These are phyloP conservation scores for Oxygymnocypris stewartii DNA, from an alignment of 2,113 vertebrate species.

Conservation along the genomic window DNA sequence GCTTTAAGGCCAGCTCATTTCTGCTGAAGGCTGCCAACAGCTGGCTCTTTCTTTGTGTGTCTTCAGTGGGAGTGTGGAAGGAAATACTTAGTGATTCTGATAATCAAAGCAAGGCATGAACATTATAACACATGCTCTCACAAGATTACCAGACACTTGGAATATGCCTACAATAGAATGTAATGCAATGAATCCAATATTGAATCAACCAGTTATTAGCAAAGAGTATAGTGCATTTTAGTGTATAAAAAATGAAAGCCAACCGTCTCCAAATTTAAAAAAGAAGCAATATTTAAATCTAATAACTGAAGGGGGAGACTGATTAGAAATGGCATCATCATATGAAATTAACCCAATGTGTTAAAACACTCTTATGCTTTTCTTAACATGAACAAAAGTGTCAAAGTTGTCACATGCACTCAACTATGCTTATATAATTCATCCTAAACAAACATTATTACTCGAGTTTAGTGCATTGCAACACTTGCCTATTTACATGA, in stretches of 20 bases:
- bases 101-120: slow-evolving; percentile 10
- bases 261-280: too few species aligned
- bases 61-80: slow-evolving; percentile 48
- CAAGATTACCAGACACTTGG: slow-evolving; percentile 6
- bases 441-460: neutral
- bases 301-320: neutral
- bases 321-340: neutral
- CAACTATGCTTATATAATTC: neutral
- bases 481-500: neutral
- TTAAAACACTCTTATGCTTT: neutral
- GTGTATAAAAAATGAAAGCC: neutral
- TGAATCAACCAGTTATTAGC: too few species aligned
- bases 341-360: neutral
- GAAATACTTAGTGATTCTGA: slow-evolving; percentile 41
- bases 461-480: slow-evolving; percentile 25
- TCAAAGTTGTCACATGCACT: neutral
- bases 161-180: slow-evolving; percentile 17
- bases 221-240: neutral
- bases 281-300: neutral
- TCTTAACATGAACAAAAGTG: neutral
- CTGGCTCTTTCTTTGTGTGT: slow-evolving; percentile 67
- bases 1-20: slow-evolving; percentile 28
- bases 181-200: neutral
- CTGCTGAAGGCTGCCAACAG: slow-evolving; percentile 62
- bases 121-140: slow-evolving; percentile 25